These are phyloP conservation scores for Drosophila tani DNA, from an alignment of 1,140 invertebrate genomes.

Conservation along the genomic window DNA sequence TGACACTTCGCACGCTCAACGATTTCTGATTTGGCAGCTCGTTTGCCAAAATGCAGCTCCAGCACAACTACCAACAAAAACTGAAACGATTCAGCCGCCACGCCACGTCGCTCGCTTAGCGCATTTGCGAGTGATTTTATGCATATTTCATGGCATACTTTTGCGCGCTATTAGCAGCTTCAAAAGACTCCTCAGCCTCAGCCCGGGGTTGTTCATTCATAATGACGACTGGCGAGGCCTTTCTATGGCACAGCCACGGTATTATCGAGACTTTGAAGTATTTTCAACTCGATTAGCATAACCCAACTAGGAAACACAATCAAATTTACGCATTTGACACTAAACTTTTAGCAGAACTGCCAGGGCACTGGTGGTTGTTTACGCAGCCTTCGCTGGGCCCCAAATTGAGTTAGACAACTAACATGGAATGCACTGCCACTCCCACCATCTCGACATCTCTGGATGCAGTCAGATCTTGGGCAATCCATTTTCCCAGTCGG, in stretches of 20 bases:
- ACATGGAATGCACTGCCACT: conserved; percentile 23
- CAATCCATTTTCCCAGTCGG: conserved; percentile 21
- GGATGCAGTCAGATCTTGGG: conserved; percentile 5
- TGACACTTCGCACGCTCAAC: conserved; percentile 67
- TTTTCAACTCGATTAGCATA: conserved; percentile 80
- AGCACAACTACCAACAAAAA: conserved; percentile 19
- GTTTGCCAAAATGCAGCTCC: conserved; percentile 59
- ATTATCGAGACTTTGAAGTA: conserved; percentile 75
- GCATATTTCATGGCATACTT: conserved; percentile 71
- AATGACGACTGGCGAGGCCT: conserved; percentile 40
- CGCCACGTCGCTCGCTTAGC: conserved; percentile 46
- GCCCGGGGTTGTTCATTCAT: conserved; percentile 24
- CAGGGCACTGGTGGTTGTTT: conserved; percentile 7
- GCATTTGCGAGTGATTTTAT: conserved; percentile 65
- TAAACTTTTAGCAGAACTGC: conserved; percentile 56
- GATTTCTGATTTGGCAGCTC: conserved; percentile 76
- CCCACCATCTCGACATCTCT: conserved; percentile 8
- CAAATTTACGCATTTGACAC: conserved; percentile 80
- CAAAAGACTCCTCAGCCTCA: conserved; percentile 7
- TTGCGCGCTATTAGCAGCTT: conserved; percentile 42
- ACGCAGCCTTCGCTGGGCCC: conserved; percentile 30
- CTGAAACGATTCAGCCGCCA: conserved; percentile 27
- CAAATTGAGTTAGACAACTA: conserved; percentile 81
- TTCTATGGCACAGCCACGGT: conserved; percentile 32
- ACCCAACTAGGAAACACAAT: conserved; percentile 78